phyloP scores from a whole-genome alignment of 64 coral and sea anemone genomes.

The Pocillopora damicornis region DNA sequence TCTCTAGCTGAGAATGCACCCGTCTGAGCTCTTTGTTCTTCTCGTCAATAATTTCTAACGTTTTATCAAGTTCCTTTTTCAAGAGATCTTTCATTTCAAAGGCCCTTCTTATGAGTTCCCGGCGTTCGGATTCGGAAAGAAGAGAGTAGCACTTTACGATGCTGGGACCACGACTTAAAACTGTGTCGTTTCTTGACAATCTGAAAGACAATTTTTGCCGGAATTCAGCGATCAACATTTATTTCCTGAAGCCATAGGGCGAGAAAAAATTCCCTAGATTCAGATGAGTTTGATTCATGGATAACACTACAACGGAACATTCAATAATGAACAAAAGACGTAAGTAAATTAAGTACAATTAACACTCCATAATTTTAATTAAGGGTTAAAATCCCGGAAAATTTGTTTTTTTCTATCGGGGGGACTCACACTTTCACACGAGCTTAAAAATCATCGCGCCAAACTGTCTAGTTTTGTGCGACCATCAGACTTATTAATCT shows the following conservation, averaged over 20 bases:
- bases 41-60: constrained; percentile 65
- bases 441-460: no score
- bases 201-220: background rate
- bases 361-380: no score
- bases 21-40: constrained; percentile 68
- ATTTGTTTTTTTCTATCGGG: no score
- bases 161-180: constrained; percentile 77
- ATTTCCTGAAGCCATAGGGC: background rate
- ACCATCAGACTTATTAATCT: no score
- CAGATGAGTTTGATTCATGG: no score
- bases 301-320: background rate
- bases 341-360: no score
- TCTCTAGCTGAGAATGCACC: constrained; percentile 62
- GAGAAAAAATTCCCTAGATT: no score
- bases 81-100: constrained; percentile 88
- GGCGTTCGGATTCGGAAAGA: constrained; percentile 66
- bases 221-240: background rate
- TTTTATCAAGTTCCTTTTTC: constrained; percentile 70
- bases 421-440: no score
- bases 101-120: constrained; percentile 77
- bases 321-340: background rate
- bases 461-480: no score
- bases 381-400: no score
- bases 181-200: constrained; percentile 62
- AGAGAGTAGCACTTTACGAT: constrained; percentile 75